Base-by-base conservation (phyloP, 2,113 vertebrate genomes). In the Xiphophorus hellerii region DNA sequence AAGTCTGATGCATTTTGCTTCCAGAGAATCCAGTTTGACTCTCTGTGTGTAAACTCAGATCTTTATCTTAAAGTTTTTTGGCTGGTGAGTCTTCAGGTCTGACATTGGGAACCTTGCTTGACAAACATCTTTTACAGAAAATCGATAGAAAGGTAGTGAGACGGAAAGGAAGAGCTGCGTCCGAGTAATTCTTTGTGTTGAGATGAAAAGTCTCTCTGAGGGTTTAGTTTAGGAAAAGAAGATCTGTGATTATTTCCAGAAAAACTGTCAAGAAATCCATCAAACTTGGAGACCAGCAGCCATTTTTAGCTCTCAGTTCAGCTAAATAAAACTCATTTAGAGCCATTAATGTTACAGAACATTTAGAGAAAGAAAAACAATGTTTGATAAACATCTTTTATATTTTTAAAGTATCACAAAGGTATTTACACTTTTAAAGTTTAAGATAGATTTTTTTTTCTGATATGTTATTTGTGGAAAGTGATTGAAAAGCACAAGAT, bases 1-100 rank as follows among this genome's bases (percentile, higher is more conserved):
- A 39, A 9, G 62, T 51, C 10, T 65, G 10, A 76, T 68, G 42
- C 11, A 12, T 25, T 30, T 68, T 28, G 33, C n/a, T 64, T 61
- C n/a, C 6, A 70, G 5, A 28, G 22, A 35, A 5, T 31, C 31
- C 6, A 0, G 17, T 44, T 68, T 31, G 64, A 3, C 51, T 61
- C 28, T 58, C 22, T 61, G 28, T 63, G 54, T 74, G 35, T 60
- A 39, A 27, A 37, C 70, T 83, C 74, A 48, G 67, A 85, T 12
- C 13, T 69, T 20, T 68, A 58, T 81, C 77, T 58, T 62, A 42
- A 78, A 54, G 39, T 2, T 68, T 68, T 31, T 69, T 61, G 62
- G 22, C 60, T 58, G 63, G 27, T 5, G 4, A 33, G 13, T 42
- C 51, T 61, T 20, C 10, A 30, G 65, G 30, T 44, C 17, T 70